Evolutionary conservation across 2,113 vertebrate genomes (phyloP).

Genomic region (Aegypius monachus): DNA sequence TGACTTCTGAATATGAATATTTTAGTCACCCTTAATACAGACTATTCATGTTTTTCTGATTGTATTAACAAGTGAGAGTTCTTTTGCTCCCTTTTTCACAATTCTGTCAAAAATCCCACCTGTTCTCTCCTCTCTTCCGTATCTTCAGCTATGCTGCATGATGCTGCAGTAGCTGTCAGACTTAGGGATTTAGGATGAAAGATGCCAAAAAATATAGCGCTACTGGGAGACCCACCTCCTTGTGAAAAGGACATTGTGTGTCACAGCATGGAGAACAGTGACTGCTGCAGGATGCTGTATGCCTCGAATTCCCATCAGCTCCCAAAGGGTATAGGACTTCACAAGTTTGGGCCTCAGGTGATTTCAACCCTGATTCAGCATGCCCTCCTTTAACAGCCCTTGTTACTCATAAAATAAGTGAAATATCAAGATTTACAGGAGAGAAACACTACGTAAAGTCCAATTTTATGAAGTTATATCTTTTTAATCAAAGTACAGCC

Average conservation of each 20-base stretch:
- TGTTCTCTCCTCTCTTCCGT: not conserved
- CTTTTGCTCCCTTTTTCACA: not conserved
- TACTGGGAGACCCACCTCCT: not conserved
- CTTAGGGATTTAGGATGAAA: not conserved
- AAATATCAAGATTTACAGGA: not conserved
- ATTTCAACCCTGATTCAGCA: not conserved
- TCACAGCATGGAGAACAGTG: not conserved
- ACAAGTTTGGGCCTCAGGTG: not conserved
- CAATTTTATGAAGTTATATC: not conserved
- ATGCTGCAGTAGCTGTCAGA: not conserved
- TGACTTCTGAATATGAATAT: not conserved
- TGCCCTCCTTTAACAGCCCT: not conserved
- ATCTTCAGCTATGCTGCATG: not conserved
- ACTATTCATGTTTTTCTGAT: not conserved
- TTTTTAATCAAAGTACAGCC: not conserved
- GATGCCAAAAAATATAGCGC: not conserved
- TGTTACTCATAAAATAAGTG: not conserved
- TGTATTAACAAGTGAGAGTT: not conserved
- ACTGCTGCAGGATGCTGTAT: not conserved
- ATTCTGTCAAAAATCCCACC: fast-evolving
- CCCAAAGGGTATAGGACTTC: not conserved
- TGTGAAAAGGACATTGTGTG: not conserved
- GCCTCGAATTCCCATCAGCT: not conserved
- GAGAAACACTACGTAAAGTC: not conserved
- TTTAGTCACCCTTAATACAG: not conserved